Conservation (phyloP, 2,113 vertebrate species). For the Rhabdomys dilectus region DNA sequence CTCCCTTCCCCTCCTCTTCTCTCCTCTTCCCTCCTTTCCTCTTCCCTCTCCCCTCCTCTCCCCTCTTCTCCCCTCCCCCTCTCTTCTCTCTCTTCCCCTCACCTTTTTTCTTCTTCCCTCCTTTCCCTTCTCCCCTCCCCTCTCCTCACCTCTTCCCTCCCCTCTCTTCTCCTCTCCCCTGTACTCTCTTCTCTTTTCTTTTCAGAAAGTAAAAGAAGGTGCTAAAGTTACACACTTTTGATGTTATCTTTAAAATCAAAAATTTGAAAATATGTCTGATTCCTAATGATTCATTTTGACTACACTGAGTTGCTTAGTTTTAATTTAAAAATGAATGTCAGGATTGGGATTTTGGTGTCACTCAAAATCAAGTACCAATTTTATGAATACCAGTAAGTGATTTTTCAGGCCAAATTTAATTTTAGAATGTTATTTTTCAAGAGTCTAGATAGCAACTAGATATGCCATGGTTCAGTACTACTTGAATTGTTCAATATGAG, state of each 20-base stretch:
- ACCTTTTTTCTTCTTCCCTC: too few species aligned
- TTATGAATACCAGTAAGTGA: constrained; percentile 41
- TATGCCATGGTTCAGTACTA: not conserved
- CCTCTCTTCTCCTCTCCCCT: not conserved
- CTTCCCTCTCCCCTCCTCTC: too few species aligned
- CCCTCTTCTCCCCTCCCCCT: too few species aligned
- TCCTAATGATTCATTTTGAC: constrained; percentile 73
- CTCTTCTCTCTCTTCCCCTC: too few species aligned
- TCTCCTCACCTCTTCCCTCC: too few species aligned
- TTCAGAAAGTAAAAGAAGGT: constrained; percentile 41
- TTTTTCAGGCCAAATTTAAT: constrained; percentile 50
- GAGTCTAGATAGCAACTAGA: constrained; percentile 4
- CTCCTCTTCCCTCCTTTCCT: too few species aligned
- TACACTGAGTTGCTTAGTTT: constrained; percentile 45
- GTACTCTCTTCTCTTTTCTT: not conserved
- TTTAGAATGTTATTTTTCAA: constrained; percentile 50
- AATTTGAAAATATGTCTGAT: constrained; percentile 76
- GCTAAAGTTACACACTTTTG: not conserved
- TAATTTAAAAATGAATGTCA: constrained; percentile 66
- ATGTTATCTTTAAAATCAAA: constrained; percentile 57
- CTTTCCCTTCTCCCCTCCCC: too few species aligned
- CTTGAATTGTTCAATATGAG: not conserved
- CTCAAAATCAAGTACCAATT: constrained; percentile 49
- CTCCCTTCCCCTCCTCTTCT: too few species aligned
- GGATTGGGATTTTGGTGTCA: constrained; percentile 65